phyloP scores from a whole-genome alignment of 2,113 vertebrate genomes.

The Tricholaema leucomelas region DNA sequence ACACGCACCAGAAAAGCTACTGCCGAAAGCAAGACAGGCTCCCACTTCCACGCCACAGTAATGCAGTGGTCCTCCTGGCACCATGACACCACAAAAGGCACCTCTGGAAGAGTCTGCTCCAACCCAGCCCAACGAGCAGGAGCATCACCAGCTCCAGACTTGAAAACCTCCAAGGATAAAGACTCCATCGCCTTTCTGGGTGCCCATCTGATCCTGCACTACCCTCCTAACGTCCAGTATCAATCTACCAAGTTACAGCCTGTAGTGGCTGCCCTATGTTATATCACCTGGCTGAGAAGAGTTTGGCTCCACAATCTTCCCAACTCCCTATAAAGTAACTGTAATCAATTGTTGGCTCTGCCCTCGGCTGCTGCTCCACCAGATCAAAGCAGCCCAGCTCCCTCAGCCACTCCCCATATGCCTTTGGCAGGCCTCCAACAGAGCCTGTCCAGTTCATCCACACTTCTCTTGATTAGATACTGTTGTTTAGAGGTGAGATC shows the following conservation, averaged over 20 bases:
- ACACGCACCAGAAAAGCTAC: neutral
- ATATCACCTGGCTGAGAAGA: neutral
- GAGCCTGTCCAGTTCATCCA: neutral
- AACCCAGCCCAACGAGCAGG: rapidly evolving
- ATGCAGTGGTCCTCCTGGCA: neutral
- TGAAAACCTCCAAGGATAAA: neutral
- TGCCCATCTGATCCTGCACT: neutral
- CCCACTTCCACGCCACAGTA: neutral
- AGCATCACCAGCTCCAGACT: neutral
- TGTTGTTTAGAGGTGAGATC: neutral
- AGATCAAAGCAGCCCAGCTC: neutral
- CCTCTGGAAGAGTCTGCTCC: neutral
- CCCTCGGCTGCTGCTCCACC: neutral
- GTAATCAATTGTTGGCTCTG: neutral
- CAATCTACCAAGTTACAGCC: neutral
- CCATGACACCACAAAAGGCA: neutral
- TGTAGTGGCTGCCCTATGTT: neutral
- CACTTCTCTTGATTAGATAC: neutral
- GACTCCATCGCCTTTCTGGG: neutral
- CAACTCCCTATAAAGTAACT: neutral
- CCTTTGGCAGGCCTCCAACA: neutral
- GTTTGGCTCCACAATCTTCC: neutral
- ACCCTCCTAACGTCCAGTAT: neutral
- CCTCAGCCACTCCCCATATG: neutral
- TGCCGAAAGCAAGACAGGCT: neutral